These are phyloP conservation scores for Nyctalus aviator DNA, from an alignment of 2,797 vertebrate genomes.

Conservation along the genomic window DNA sequence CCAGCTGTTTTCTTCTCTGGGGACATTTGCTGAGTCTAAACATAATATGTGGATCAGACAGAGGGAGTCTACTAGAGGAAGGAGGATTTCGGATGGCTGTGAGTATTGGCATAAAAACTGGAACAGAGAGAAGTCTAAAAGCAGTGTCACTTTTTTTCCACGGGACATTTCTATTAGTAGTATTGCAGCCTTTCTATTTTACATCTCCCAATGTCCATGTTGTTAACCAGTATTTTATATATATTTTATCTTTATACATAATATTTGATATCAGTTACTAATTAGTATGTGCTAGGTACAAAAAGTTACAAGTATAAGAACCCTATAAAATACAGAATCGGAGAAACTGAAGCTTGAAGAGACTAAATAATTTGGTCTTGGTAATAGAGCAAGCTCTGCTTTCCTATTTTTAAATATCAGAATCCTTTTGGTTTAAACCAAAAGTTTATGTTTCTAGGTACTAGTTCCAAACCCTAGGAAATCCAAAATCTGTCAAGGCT, in stretches of 20 bases:
- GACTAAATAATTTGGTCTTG: background rate
- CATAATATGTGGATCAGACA: background rate
- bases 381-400: background rate
- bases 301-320: background rate
- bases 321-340: background rate
- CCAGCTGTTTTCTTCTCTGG: background rate
- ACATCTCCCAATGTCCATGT: background rate
- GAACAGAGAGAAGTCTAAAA: background rate
- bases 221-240: background rate
- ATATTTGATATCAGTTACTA: background rate
- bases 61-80: background rate
- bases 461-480: slow-evolving; percentile 1
- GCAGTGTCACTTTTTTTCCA: background rate
- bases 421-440: background rate
- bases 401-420: slow-evolving; percentile 28
- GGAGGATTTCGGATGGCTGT: background rate
- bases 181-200: background rate
- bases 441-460: slow-evolving; percentile 30
- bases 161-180: background rate
- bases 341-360: background rate
- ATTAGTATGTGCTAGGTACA: background rate
- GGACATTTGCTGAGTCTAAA: background rate
- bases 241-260: background rate
- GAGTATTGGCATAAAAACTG: background rate
- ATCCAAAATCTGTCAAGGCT: background rate